Percentiles rank a stretch among this genome's conserved stretches.
Evolutionary conservation across 37 sponge, comb jelly and placozoan genomes (phyloP).

Genomic region (Crambe crambe): DNA sequence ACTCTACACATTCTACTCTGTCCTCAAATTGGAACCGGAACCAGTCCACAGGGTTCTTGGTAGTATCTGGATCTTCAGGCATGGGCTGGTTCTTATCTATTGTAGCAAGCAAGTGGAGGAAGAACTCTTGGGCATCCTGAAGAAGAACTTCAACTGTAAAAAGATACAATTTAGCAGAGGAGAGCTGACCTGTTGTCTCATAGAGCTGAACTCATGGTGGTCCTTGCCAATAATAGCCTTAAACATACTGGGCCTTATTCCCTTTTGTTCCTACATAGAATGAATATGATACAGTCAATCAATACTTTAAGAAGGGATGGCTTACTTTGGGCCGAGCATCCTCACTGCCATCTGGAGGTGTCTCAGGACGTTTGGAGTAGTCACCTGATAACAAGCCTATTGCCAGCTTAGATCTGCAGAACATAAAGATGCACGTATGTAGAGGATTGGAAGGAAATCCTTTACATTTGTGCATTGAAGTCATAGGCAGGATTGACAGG

Average conservation of each 20-base stretch:
- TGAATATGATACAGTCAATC: not conserved
- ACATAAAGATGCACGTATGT: not conserved
- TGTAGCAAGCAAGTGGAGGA: conserved; percentile 71
- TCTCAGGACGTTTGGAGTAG: conserved; percentile 60
- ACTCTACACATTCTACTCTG: conserved; percentile 65
- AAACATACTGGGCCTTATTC: conserved; percentile 71
- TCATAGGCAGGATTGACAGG: conserved; percentile 50
- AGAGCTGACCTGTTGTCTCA: conserved; percentile 66
- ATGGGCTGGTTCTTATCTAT: conserved; percentile 59
- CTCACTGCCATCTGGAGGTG: not conserved
- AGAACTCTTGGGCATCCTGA: conserved; percentile 89
- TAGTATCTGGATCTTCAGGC: not conserved
- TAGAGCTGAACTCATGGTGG: conserved; percentile 87
- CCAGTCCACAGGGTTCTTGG: conserved; percentile 45
- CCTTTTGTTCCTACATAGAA: conserved; percentile 32
- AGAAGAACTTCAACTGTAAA: too few relatives aligned
- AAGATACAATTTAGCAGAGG: not conserved
- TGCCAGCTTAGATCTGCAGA: conserved; percentile 67
- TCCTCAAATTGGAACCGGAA: conserved; percentile 85
- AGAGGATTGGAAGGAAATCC: not conserved
- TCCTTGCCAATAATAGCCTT: conserved; percentile 85
- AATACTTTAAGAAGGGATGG: not conserved
- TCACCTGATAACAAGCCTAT: conserved; percentile 73
- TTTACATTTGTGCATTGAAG: conserved; percentile 74
- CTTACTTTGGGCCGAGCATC: too few relatives aligned